Base-by-base conservation (phyloP, 2,888 invertebrate genomes). In the Silvanus unidentatus region DNA sequence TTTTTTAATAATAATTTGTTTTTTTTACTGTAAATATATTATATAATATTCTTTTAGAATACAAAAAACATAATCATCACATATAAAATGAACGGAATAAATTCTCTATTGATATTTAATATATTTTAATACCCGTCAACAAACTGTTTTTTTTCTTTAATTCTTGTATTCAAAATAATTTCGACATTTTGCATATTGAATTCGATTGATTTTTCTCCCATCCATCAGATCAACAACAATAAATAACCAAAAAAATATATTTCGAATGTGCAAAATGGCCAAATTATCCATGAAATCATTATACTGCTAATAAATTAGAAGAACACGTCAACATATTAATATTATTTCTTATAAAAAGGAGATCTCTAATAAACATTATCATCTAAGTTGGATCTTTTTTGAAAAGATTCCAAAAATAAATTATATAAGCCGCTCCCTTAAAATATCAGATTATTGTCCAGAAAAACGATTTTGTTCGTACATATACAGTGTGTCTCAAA, bases 101-200 rank as follows among this genome's bases (percentile, higher is more conserved):
- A 62, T 58, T 62, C 58, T 63, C 39, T 34, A n/a, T 39, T 38
- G 15, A 15, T 50, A 50, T 49, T 42, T 54, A n/a, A n/a, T 62
- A 60, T 66, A 65, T 59, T 63, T 65, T 68, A 70, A 71, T 71
- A 71, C 70, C 71, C 71, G 71, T 71, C 59, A 68, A 56, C 53
- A 54, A 55, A 60, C 54, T 55, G n/a, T n/a, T n/a, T 46, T 50
- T 46, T 40, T 22, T 45, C 50, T 46, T 40, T 32, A 12, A 32
- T 9, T 32, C n/a, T 32, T 12, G 4, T 12, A 5, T 32, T 3
- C 4, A 12, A 32, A 3, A 32, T 8, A 32, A 32, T 39, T 44
- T 39, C 43, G 43, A 45, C 47, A 50, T 48, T 50, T 48, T 49
- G 49, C 50, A 46, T 42, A 44, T 47, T 40, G 35, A 40, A 44